Evolutionary conservation across 2,888 invertebrate species (phyloP).

Genomic region (Polyommatus icarus): DNA sequence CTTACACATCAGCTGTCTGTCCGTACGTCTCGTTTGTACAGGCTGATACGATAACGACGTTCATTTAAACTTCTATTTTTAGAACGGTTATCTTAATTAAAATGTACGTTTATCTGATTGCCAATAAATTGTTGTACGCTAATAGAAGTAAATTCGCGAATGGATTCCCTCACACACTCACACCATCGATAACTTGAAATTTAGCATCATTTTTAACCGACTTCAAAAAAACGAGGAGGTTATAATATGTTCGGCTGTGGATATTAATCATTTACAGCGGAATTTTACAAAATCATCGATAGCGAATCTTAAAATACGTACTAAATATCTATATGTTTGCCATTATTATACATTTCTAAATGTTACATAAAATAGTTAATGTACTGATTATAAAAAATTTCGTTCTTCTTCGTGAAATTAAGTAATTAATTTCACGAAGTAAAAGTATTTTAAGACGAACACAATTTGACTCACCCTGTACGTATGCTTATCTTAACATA

Average conservation of each 20-base stretch:
- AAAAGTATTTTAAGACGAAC: not conserved
- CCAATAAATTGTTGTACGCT: slow-evolving; percentile 8
- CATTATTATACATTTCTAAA: too few species aligned
- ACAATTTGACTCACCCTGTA: slow-evolving; percentile 1
- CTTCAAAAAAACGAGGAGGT: too few species aligned
- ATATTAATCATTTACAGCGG: not conserved
- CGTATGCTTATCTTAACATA: not conserved
- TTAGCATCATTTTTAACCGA: too few species aligned
- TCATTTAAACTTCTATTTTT: slow-evolving; percentile 37
- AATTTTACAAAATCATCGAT: not conserved
- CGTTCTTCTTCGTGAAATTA: too few species aligned
- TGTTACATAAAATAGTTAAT: too few species aligned
- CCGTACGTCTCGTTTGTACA: slow-evolving; percentile 51
- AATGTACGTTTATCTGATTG: slow-evolving; percentile 29
- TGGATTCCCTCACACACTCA: not conserved
- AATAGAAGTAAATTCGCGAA: slow-evolving; percentile 16
- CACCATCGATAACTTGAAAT: not conserved
- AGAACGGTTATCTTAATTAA: slow-evolving; percentile 39
- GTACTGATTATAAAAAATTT: too few species aligned
- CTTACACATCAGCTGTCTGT: slow-evolving; percentile 73
- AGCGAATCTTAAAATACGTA: too few species aligned
- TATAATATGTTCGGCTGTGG: too few species aligned
- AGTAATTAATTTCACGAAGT: too few species aligned
- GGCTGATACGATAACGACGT: slow-evolving; percentile 46
- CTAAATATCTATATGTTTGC: too few species aligned